Conservation (phyloP, 2,113 vertebrate genomes). For the Dicrurus megarhynchus region DNA sequence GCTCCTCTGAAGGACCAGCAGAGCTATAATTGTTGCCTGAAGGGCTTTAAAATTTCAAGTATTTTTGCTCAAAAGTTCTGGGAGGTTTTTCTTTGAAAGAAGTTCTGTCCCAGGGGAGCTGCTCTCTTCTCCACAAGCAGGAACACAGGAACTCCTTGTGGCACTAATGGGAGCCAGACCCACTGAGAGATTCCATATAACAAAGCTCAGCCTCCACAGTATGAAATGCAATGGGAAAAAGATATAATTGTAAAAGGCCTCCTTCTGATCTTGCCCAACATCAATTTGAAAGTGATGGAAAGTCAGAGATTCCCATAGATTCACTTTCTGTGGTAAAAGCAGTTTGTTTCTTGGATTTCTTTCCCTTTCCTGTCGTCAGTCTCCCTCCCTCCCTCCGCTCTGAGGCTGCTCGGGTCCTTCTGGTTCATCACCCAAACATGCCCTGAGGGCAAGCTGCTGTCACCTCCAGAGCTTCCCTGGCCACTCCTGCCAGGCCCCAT, state of each 20-base stretch:
- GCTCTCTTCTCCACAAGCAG: neutral
- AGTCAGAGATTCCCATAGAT: neutral
- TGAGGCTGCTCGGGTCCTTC: neutral
- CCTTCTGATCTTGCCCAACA: neutral
- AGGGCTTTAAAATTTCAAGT: neutral
- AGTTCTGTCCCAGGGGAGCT: neutral
- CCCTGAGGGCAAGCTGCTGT: neutral
- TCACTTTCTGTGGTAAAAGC: neutral
- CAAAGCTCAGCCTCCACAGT: neutral
- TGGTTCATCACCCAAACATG: slow-evolving; percentile 39
- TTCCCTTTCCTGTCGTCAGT: neutral
- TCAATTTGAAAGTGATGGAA: neutral
- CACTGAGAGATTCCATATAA: neutral
- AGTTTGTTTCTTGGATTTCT: neutral
- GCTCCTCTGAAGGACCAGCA: neutral
- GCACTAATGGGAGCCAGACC: neutral
- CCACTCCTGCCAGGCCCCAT: neutral
- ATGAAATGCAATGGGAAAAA: neutral
- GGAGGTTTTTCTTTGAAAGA: neutral
- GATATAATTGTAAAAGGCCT: neutral
- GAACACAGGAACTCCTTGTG: neutral
- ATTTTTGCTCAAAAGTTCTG: neutral
- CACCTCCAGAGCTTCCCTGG: slow-evolving; percentile 25
- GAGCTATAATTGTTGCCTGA: neutral
- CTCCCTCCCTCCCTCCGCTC: neutral